Base-by-base conservation (phyloP, 2,888 invertebrate species). In the Oscheius sp. region DNA sequence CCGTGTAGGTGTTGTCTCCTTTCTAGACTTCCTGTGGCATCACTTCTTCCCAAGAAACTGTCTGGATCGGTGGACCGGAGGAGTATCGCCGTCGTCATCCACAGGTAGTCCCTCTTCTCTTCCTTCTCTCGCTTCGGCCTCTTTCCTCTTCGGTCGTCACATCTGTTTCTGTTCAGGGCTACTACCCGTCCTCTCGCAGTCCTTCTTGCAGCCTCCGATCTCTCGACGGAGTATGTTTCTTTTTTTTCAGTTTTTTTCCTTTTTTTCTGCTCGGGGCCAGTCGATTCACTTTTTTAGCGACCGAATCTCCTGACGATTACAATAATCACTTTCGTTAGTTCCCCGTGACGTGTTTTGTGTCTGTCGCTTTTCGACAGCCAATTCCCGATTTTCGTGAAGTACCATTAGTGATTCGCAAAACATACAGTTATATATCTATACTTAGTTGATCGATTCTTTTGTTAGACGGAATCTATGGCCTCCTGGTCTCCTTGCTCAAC, bases 391-490 rank as follows among this genome's bases (percentile, higher is more conserved):
- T 41, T 41, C 12, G 41, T 41, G 5, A 41, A 20, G n/a, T n/a
- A n/a, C 41, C 8, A 9, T 36, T 36, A 41, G 41, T 41, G 12
- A 41, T 41, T 4, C 20, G 36, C 8, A 36, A 36, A 36, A 14
- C 14, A 14, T 14, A 9, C 36, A 36, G 14, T 9, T 9, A 36
- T 8, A 14, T 36, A 36, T 14, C 36, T 36, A 36, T 14, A 36
- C 36, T 8, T 8, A 36, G 36, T n/a, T n/a, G n/a, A n/a, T n/a
- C n/a, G n/a, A n/a, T n/a, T n/a, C n/a, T n/a, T n/a, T 36, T 75
- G 77, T 67, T 78, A 84, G 84, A 84, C 86, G 44, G 78, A 77
- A 50, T 85, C 85, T 44, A 86, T 85, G 85, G 71, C 81, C 50
- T 81, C 80, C 33, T 84, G 82, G 81, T 82, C 81, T 51, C 79